Evolutionary conservation across 2,888 invertebrate species (phyloP).

Genomic region (Mimachlamys varia): DNA sequence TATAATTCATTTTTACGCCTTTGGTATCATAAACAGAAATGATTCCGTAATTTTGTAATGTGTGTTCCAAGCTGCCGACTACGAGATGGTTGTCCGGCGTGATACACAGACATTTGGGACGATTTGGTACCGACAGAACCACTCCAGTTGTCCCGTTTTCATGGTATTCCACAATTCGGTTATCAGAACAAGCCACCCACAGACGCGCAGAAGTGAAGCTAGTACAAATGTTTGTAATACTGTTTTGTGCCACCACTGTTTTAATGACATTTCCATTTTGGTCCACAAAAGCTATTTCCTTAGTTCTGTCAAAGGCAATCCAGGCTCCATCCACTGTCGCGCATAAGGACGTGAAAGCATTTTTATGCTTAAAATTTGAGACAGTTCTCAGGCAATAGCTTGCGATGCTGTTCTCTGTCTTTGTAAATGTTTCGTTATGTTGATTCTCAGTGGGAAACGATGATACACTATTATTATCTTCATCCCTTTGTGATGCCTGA

Average conservation of each 20-base stretch:
- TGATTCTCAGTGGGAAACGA: neutral
- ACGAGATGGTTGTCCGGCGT: neutral
- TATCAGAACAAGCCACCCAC: neutral
- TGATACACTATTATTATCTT: neutral
- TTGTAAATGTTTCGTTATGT: neutral
- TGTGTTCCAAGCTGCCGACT: neutral
- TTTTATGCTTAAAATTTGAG: neutral
- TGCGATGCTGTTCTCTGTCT: neutral
- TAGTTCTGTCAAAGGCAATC: neutral
- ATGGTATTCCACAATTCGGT: neutral
- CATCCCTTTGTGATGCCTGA: neutral
- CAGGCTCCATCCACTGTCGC: neutral
- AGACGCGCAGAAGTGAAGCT: neutral
- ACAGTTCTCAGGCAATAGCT: neutral
- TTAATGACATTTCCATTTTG: neutral
- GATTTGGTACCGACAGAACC: neutral
- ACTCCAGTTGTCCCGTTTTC: neutral
- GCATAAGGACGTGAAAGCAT: neutral
- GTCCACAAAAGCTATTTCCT: neutral
- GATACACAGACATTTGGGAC: neutral
- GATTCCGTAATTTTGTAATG: neutral
- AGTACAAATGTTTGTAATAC: neutral
- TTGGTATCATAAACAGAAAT: neutral
- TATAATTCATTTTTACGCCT: neutral
- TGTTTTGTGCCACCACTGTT: neutral